Base-by-base conservation (phyloP, 2,113 vertebrate genomes). In the Penelope pileata region DNA sequence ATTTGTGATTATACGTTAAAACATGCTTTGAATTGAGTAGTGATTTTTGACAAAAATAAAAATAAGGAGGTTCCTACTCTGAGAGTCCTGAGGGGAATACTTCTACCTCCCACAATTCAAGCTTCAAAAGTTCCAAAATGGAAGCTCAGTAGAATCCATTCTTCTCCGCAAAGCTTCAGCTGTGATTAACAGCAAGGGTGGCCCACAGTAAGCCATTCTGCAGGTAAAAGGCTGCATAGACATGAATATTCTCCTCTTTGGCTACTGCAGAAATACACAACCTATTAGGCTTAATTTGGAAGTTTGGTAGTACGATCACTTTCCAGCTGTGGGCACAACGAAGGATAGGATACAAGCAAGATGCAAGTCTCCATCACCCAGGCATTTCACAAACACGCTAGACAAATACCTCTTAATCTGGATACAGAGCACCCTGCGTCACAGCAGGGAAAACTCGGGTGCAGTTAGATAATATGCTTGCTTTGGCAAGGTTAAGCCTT, bases 221-320 rank as follows among this genome's bases (percentile, higher is more conserved):
- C 22, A 76, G 29, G 30, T 36, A 43, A 60, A 91, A 64, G 4
- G 5, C 1, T 90, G 59, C 53, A 64, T 1, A 64, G n/a, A 48
- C 18, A 36, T 34, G 54, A 66, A 83, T 58, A 80, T n/a, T 48
- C 17, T 21, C 21, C 40, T 56, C 15, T 50, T 48, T 40, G 16
- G 26, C 29, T 59, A 63, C 19, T 79, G 34, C 53, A 93, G 34
- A 64, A 91, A 83, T 21, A 78, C 26, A 58, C 10, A 56, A 18
- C 2, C 4, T 12, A 50, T 19, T 13, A 45, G 15, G 47, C 51
- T 47, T 72, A n/a, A 86, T 73, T 68, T 88, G 70, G 70, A 29
- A 75, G 4, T 2, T 7, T 4, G 40, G 53, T 86, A 88, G 23
- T 63, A 42, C 0, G 0, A 62, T 38, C 6, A 1, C 53, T 76